Percentiles rank a stretch among this genome's conserved stretches.
Evolutionary conservation across 2,888 invertebrate genomes (phyloP).

Genomic region (Epinotia nisella): DNA sequence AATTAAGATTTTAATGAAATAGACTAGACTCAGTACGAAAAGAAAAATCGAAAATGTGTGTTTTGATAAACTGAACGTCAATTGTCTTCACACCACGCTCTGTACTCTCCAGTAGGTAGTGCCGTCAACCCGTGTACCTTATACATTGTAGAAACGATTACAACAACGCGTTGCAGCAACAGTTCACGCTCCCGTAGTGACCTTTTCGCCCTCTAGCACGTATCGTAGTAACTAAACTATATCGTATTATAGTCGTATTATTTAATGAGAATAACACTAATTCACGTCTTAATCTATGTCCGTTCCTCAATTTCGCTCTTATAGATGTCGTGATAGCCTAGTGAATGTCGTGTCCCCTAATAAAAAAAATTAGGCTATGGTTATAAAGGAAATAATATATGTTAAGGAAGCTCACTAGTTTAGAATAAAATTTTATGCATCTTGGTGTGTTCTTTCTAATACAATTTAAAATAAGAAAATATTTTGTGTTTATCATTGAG

Average conservation of each 20-base stretch:
- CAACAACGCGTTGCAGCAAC: constrained; percentile 39
- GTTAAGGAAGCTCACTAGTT: constrained; percentile 78
- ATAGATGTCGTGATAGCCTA: constrained; percentile 83
- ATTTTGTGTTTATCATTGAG: constrained; percentile 56
- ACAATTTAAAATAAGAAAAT: constrained; percentile 59
- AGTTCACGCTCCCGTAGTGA: constrained; percentile 50
- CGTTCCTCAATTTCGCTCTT: constrained; percentile 83
- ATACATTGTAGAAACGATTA: constrained; percentile 7
- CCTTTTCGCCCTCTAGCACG: constrained; percentile 57
- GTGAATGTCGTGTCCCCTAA: constrained; percentile 80
- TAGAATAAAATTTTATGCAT: constrained; percentile 58
- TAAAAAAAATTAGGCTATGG: constrained; percentile 56
- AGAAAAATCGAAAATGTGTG: constrained; percentile 17
- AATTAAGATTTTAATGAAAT: constrained; percentile 10
- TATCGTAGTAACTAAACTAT: constrained; percentile 63
- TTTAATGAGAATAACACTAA: constrained; percentile 65
- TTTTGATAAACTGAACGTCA: constrained; percentile 25
- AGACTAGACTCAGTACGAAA: constrained; percentile 15
- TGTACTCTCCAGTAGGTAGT: constrained; percentile 25
- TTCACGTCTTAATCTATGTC: constrained; percentile 80
- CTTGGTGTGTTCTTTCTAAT: constrained; percentile 70
- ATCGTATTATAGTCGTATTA: constrained; percentile 69
- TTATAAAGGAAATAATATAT: constrained; percentile 60
- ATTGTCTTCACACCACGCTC: constrained; percentile 27
- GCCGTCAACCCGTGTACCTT: constrained; percentile 15